Conservation (phyloP, 2,888 invertebrate genomes). For the Therioaphis trifolii region DNA sequence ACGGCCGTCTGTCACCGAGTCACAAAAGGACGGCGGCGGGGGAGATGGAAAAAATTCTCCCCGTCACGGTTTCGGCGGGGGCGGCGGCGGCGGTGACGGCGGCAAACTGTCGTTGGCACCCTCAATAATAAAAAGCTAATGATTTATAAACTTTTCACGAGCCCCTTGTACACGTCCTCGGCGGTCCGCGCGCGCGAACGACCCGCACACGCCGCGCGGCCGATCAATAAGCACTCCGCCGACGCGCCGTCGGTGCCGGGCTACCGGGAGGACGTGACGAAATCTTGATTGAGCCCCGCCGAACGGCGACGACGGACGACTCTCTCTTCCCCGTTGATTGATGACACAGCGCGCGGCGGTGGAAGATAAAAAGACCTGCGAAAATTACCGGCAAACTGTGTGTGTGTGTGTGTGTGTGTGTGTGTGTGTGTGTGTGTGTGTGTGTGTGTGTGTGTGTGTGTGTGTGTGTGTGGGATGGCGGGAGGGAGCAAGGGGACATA, state of each 20-base stretch:
- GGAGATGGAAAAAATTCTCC: slow-evolving; percentile 8
- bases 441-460: too few species aligned
- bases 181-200: background rate
- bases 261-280: background rate
- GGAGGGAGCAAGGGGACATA: too few species aligned
- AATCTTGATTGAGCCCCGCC: slow-evolving; percentile 33
- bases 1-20: background rate
- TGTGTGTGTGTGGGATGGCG: background rate
- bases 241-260: background rate
- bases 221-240: slow-evolving; percentile 20
- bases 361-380: background rate
- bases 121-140: slow-evolving; percentile 26
- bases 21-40: too few species aligned
- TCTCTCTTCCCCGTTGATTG: slow-evolving; percentile 4
- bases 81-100: background rate
- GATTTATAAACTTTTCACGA: slow-evolving; percentile 39
- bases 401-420: too few species aligned
- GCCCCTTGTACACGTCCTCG: slow-evolving; percentile 10
- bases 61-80: background rate
- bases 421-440: too few species aligned
- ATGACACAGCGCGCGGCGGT: background rate
- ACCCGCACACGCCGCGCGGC: slow-evolving; percentile 19
- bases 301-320: slow-evolving; percentile 7
- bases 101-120: background rate
- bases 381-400: background rate